Evolutionary conservation across 2,113 vertebrate species (phyloP), one percentile per base, ranked within the genome.

Genomic region (Diglossa brunneiventris): DNA sequence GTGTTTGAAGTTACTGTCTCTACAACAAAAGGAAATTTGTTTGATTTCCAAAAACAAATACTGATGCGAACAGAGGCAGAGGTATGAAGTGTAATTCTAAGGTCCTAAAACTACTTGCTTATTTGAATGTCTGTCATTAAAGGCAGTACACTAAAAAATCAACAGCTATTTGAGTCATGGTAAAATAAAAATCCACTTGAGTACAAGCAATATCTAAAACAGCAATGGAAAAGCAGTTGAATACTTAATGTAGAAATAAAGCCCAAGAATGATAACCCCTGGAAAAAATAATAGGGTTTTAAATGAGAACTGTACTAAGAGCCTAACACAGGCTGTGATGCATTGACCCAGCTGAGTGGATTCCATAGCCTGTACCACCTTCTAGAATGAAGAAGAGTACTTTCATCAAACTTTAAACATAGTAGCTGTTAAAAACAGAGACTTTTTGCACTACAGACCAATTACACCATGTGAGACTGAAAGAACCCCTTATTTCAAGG

Each of bases 401-500:
- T 63, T 11, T 28, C 67, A 77, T 70, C 70, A 77, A 95, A 67
- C 31, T 85, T 87, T 53, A 87, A 95, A 85, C 23, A 76, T 3
- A 79, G 55, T 26, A 94, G 70, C 89, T 74, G 22, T 67, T 61
- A 80, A 73, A 92, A 87, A 56, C 64, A 78, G 58, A 93, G 33
- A 76, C 19, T 80, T 87, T 30, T 61, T 46, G 22, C 4, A 4
- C 62, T 87, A 28, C 31, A 91, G 52, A 59, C 75, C 41, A 31
- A 83, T 88, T 70, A 83, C 72, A 84, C 88, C 81, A 96, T 85
- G 50, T 67, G 18, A 55, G 37, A 41, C 50, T 74, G 59, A 95
- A 93, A 88, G 46, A 78, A 64, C 10, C 9, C 18, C 75, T 80
- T 90, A 93, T 93, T 91, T 80, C 52, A 85, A 95, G 59, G 79